phyloP scores from a whole-genome alignment of 2,113 vertebrate species.

The Ursus arctos region DNA sequence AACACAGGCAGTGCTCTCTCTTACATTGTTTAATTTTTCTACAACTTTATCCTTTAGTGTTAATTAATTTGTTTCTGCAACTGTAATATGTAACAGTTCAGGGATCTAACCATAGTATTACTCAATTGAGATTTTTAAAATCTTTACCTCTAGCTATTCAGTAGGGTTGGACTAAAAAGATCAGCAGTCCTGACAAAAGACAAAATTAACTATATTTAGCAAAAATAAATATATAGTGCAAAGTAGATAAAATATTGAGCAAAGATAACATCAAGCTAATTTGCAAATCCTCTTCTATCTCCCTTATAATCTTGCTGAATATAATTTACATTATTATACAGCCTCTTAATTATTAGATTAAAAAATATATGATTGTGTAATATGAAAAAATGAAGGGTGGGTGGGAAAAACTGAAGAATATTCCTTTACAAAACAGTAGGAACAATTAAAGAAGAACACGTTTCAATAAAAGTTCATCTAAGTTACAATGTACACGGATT shows the following conservation, averaged over 20 bases:
- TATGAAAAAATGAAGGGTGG: neutral
- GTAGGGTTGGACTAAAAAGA: neutral
- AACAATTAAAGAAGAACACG: neutral
- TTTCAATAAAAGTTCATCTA: neutral
- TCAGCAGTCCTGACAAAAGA: neutral
- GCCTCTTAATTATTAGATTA: neutral
- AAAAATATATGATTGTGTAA: neutral
- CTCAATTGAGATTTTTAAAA: slow-evolving; percentile 14
- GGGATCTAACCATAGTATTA: neutral
- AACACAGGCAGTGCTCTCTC: neutral
- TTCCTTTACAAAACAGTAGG: neutral
- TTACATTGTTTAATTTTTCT: neutral
- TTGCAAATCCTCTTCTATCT: neutral
- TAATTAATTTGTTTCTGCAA: neutral
- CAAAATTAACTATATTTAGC: slow-evolving; percentile 20
- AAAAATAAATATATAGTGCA: slow-evolving; percentile 19
- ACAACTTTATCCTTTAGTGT: neutral
- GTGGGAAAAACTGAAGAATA: neutral
- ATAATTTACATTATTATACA: slow-evolving; percentile 49
- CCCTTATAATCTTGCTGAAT: slow-evolving; percentile 5
- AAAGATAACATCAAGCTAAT: slow-evolving; percentile 47
- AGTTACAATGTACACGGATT: neutral
- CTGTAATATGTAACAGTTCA: neutral
- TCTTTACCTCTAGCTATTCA: neutral
- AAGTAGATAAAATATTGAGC: neutral